A percentile compares a stretch with the other conserved stretches of the same genome.
Conservation (phyloP, 1,140 invertebrate genomes). For the Sinonovacula constricta region DNA sequence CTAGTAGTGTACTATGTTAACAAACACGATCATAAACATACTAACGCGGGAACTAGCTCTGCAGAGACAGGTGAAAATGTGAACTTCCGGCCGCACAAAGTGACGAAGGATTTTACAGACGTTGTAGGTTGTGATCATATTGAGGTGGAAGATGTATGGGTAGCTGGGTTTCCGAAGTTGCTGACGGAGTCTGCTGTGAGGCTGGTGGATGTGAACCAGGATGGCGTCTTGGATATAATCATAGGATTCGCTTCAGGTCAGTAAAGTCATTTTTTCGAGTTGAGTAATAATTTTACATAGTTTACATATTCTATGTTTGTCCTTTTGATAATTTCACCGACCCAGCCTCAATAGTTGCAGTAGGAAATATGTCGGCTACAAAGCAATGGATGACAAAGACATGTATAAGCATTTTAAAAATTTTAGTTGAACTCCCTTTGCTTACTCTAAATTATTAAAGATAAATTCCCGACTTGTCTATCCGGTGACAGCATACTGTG, state of each 20-base stretch:
- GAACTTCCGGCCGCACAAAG: constrained; percentile 6
- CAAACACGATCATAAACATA: constrained; percentile 50
- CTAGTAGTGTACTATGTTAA: constrained; percentile 65
- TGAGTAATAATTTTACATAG: too few species aligned
- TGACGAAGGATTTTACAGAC: constrained; percentile 22
- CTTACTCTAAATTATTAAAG: too few species aligned
- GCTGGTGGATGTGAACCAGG: constrained; percentile 86
- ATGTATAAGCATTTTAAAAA: too few species aligned
- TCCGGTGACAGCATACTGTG: too few species aligned
- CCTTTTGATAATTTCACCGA: too few species aligned
- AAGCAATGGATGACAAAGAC: too few species aligned
- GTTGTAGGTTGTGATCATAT: constrained; percentile 83
- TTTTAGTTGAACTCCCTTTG: too few species aligned
- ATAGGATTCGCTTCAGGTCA: constrained; percentile 90
- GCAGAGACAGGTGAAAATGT: neutral
- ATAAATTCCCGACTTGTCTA: too few species aligned
- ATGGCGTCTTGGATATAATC: constrained; percentile 87
- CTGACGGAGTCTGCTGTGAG: constrained; percentile 88
- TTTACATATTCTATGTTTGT: too few species aligned
- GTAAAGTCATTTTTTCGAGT: too few species aligned
- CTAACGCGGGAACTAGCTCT: neutral
- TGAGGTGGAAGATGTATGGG: constrained; percentile 85
- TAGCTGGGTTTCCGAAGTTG: constrained; percentile 85
- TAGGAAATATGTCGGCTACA: too few species aligned
- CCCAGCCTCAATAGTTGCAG: too few species aligned